A percentile compares a stretch with the other conserved stretches of the same genome.
Conservation (phyloP, 2,888 invertebrate species). For the Drosophila stalkeri region DNA sequence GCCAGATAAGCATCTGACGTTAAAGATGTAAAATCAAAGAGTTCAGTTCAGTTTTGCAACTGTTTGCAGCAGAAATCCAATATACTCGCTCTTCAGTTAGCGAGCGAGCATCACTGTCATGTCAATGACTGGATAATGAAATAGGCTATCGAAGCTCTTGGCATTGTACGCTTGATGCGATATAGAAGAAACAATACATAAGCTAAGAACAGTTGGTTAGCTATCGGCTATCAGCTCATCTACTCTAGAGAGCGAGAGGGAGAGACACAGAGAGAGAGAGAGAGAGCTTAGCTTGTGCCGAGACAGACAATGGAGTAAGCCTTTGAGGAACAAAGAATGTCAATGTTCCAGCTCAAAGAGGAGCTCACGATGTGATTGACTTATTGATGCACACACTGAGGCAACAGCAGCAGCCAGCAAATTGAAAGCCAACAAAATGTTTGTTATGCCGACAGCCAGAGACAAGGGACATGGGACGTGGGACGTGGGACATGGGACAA, state of each 20-base stretch:
- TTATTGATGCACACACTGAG: background rate
- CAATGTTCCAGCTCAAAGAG: background rate
- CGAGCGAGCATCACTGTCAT: background rate
- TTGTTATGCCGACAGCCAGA: conserved; percentile 21
- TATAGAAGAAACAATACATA: background rate
- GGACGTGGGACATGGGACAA: background rate
- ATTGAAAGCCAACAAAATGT: conserved; percentile 39
- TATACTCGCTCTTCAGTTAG: background rate
- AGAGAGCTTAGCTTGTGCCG: background rate
- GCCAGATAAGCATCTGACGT: too few relatives aligned
- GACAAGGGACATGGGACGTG: background rate
- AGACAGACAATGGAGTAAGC: background rate
- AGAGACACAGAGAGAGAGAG: background rate
- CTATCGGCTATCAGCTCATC: background rate
- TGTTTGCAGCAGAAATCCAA: background rate
- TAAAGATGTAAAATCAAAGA: too few relatives aligned
- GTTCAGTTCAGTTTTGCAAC: too few relatives aligned
- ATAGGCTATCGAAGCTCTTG: background rate
- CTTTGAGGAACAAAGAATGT: conserved; percentile 3
- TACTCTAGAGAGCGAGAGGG: background rate
- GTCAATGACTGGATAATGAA: background rate
- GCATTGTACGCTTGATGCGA: background rate
- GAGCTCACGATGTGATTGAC: conserved; percentile 1
- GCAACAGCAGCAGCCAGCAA: conserved; percentile 4
- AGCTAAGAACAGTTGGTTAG: background rate